phyloP scores from a whole-genome alignment of 2,113 vertebrate genomes.

The Brachypodius melanocephalos region DNA sequence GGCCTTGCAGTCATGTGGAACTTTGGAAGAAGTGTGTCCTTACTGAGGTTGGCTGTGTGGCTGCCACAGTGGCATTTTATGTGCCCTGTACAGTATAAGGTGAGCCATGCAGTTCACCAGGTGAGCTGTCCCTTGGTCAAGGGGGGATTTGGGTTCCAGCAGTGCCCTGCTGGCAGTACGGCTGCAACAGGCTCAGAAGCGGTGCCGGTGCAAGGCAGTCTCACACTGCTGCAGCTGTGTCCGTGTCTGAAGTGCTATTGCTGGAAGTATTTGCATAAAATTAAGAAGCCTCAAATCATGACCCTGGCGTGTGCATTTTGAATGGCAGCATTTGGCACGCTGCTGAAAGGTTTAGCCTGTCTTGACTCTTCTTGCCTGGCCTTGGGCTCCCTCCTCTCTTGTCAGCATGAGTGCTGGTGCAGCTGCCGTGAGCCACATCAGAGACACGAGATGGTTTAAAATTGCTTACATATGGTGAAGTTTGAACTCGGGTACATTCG shows the following conservation, averaged over 20 bases:
- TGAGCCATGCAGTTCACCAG: neutral
- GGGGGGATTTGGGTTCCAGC: neutral
- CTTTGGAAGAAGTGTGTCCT: neutral
- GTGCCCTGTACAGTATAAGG: fast-evolving
- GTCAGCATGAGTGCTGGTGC: neutral
- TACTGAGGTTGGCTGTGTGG: neutral
- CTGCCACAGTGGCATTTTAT: fast-evolving
- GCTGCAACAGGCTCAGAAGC: neutral
- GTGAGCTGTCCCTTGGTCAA: neutral
- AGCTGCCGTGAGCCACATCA: neutral
- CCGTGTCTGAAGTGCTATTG: neutral
- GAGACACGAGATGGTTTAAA: neutral
- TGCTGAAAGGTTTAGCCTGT: neutral
- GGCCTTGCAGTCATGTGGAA: neutral
- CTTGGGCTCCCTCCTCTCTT: neutral
- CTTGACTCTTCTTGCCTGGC: neutral
- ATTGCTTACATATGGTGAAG: neutral
- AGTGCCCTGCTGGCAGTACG: neutral
- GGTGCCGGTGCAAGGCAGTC: neutral
- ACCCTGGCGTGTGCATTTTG: neutral
- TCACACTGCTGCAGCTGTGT: neutral
- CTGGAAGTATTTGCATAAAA: neutral
- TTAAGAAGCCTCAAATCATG: neutral
- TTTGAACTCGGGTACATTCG: neutral
- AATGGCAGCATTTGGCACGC: neutral